Percentiles rank a stretch among this genome's conserved stretches.
Evolutionary conservation across 1,140 invertebrate genomes (phyloP).

Genomic region (Macrobrachium nipponense): DNA sequence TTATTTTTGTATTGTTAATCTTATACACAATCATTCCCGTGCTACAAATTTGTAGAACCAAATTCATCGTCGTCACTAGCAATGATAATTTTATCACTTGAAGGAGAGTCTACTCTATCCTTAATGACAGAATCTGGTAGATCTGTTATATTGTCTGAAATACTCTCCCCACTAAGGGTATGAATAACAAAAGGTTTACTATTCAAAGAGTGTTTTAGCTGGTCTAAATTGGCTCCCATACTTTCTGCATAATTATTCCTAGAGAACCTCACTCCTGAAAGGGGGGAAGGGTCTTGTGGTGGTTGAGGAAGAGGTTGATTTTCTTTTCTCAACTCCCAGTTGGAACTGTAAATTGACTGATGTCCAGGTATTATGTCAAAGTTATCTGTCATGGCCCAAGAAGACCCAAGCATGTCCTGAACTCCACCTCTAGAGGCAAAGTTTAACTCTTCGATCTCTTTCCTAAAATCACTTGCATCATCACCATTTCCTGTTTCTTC

Average conservation of each 20-base stretch:
- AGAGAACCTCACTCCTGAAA: slow-evolving; percentile 15
- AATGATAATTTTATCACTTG: no score
- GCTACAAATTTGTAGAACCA: no score
- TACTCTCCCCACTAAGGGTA: no score
- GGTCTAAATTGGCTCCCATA: not conserved
- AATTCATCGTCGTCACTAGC: no score
- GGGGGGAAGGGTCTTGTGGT: not conserved
- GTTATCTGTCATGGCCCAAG: slow-evolving; percentile 22
- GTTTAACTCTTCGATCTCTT: slow-evolving; percentile 49
- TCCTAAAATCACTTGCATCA: slow-evolving; percentile 14
- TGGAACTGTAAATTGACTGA: slow-evolving; percentile 26
- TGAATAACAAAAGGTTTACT: no score
- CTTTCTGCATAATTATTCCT: not conserved
- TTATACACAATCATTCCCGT: no score
- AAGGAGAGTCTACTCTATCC: no score
- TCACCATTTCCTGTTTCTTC: slow-evolving; percentile 68
- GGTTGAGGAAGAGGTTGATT: slow-evolving; percentile 20
- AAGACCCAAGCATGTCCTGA: slow-evolving; percentile 46
- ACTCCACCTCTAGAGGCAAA: slow-evolving; percentile 42
- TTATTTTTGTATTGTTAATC: no score
- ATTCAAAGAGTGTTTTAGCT: not conserved
- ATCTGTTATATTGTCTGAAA: no score
- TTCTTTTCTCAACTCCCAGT: slow-evolving; percentile 49
- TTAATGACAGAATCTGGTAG: no score
- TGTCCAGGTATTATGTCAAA: slow-evolving; percentile 34